Base-by-base conservation (phyloP, 2,113 vertebrate species). In the Heterochromis multidens region DNA sequence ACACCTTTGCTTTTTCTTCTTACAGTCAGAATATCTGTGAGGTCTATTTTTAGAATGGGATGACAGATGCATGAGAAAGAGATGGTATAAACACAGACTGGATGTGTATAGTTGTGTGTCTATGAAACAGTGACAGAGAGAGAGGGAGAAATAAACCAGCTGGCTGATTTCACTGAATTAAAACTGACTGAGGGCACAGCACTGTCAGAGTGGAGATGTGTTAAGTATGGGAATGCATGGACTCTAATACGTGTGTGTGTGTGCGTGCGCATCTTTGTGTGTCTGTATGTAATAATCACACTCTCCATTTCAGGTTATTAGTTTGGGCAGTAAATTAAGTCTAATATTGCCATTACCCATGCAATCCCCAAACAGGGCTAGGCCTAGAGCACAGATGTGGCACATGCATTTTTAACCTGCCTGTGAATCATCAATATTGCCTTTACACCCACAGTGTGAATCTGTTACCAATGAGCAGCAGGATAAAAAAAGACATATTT, bases 311-410 rank as follows among this genome's bases (percentile, higher is more conserved):
- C 87, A 89, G 86, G 81, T 88, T 89, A 90, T 92, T 92, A 89
- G 87, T 92, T 91, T 91, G 77, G 85, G 63, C 86, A 89, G 84
- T 90, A 88, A 91, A 92, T 91, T 92, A 90, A 79, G 49, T 89
- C 37, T 88, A 88, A 93, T 92, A 82, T 85, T 80, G 65, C 52
- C 78, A 90, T 94, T 91, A 92, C 85, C 77, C 33, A 49, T 78
- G 60, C 81, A 89, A 86, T 89, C 80, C 85, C 57, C 52, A 88
- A 87, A 82, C 67, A 70, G 35, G 40, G 49, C 62, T 76, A 63
- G 40, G 82, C 49, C 77, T 63, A n/a, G 21, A 86, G 65, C 76
- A 77, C 25, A 88, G 74, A 79, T 76, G 77, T 65, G 49, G 63
- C 79, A 84, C 86, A 88, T 82, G 35, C 77, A 65, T 82, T 72